Evolutionary conservation across 1,140 invertebrate genomes (phyloP).

Genomic region (Eumaeus atala): DNA sequence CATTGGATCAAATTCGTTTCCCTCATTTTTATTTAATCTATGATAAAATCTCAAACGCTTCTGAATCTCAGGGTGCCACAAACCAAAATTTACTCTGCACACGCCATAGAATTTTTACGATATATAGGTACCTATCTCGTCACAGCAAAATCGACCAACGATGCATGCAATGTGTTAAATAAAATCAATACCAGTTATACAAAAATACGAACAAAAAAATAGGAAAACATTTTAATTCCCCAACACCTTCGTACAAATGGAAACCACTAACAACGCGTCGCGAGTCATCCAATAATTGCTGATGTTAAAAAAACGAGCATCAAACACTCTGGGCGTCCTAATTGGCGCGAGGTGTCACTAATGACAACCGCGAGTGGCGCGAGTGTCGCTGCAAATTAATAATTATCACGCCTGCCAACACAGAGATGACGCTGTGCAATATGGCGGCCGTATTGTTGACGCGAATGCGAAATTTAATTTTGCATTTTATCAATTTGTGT

Average conservation of each 20-base stretch:
- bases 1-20: too few relatives aligned
- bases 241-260: conserved; percentile 37
- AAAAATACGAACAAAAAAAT: neutral
- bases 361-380: conserved; percentile 60
- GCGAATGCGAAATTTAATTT: conserved; percentile 46
- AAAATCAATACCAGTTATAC: too few relatives aligned
- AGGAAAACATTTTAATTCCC: conserved; percentile 17
- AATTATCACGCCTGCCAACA: conserved; percentile 70
- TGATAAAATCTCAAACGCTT: too few relatives aligned
- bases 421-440: conserved; percentile 52
- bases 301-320: conserved; percentile 42
- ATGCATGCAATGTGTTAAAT: too few relatives aligned
- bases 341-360: conserved; percentile 70
- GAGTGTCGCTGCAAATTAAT: conserved; percentile 64
- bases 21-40: too few relatives aligned
- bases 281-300: conserved; percentile 39
- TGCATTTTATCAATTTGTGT: conserved; percentile 39
- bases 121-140: too few relatives aligned
- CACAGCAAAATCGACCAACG: too few relatives aligned
- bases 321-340: conserved; percentile 60
- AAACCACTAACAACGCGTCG: conserved; percentile 36
- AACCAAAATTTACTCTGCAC: too few relatives aligned
- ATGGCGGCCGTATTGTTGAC: conserved; percentile 60
- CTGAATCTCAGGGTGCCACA: too few relatives aligned
- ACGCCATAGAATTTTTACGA: too few relatives aligned